Evolutionary conservation across 2,888 invertebrate genomes (phyloP).

Genomic region (Athripsodes cinereus): DNA sequence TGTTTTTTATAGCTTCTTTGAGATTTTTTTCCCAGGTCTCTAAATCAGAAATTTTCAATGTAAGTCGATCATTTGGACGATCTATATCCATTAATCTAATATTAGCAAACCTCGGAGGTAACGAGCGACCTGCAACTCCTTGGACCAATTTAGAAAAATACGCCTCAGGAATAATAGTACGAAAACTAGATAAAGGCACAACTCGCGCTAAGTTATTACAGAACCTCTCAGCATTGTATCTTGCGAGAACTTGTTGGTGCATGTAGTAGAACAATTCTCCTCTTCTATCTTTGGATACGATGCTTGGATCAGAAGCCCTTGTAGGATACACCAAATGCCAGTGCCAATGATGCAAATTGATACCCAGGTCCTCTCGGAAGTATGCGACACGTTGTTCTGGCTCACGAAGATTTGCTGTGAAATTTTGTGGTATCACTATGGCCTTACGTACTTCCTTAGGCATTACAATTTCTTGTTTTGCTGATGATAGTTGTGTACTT

Average conservation of each 20-base stretch:
- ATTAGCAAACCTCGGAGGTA: constrained; percentile 62
- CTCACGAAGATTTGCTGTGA: constrained; percentile 33
- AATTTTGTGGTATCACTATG: constrained; percentile 33
- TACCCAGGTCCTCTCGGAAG: constrained; percentile 48
- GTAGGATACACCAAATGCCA: constrained; percentile 86
- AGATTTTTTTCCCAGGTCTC: constrained; percentile 71
- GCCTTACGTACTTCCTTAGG: constrained; percentile 34
- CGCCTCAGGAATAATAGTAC: constrained; percentile 65
- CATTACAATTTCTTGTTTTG: background rate
- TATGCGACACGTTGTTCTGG: constrained; percentile 36
- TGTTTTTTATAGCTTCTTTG: constrained; percentile 65
- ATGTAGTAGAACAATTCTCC: constrained; percentile 77
- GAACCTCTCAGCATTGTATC: constrained; percentile 70
- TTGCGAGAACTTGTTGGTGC: constrained; percentile 65
- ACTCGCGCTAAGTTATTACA: constrained; percentile 62
- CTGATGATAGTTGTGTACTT: background rate
- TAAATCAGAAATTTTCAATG: constrained; percentile 50
- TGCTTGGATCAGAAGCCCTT: constrained; percentile 51
- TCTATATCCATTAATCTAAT: constrained; percentile 58
- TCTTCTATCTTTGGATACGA: constrained; percentile 64
- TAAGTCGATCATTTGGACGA: constrained; percentile 34
- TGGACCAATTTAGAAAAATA: constrained; percentile 80
- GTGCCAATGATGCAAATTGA: constrained; percentile 62
- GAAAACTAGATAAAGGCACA: constrained; percentile 56
- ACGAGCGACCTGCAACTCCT: constrained; percentile 61